Base-by-base conservation (phyloP, 2,888 invertebrate genomes). In the Aphrophora alni region DNA sequence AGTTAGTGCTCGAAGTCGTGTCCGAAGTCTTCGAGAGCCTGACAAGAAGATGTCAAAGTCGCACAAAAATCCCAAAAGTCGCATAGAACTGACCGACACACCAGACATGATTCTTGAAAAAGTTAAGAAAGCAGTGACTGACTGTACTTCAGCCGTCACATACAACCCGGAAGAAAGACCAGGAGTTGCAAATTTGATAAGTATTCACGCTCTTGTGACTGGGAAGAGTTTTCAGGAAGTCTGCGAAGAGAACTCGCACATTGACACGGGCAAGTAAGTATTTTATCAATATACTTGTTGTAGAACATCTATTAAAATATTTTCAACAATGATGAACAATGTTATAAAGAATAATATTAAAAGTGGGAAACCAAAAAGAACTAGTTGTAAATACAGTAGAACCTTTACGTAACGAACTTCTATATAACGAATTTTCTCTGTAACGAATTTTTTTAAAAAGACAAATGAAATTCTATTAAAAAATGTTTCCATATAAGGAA, bases 11-110 rank as follows among this genome's bases (percentile, higher is more conserved):
- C 28, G 78, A 8, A 81, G 70, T 28, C 77, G 84, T 59, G 90
- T 99, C 80, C 93, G 93, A 86, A 98, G 97, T 87, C 90, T 99
- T 10, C 91, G 97, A 73, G 93, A 97, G 87, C 98, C 98, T 0
- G 87, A 88, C 0, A 95, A 94, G 87, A 99, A 99, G 90, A 99
- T 99, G 99, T 99, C 99, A 14, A 99, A 99, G 89, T 99, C 99
- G 0, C 96, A 97, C 86, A 87, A 90, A 0, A 94, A 97, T 89
- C 88, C 91, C 0, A 94, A 93, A 86, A 93, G 95, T 83, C 91
- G 96, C 78, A 94, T 99, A 82, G 92, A 94, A 85, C 88, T 99
- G 38, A 92, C 91, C 4, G 98, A 99, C 87, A 87, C 91, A 10
- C 91, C 94, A 0, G 94, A 95, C 69, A 88, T 89, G 17, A 92